These are phyloP conservation scores for Amblyraja radiata DNA, from an alignment of 2,797 vertebrate species.

Conservation along the genomic window DNA sequence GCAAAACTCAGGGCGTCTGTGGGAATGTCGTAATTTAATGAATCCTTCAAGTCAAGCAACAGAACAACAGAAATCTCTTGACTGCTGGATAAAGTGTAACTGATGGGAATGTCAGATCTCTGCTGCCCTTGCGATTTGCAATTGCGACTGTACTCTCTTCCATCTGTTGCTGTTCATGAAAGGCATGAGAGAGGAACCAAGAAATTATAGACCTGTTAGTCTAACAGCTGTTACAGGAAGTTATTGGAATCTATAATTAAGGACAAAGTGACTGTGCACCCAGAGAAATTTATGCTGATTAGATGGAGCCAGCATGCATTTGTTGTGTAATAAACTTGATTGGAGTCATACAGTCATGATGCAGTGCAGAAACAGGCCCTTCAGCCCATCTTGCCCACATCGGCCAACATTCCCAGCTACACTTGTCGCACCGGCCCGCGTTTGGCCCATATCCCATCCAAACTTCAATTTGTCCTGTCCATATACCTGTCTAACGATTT, in stretches of 20 bases:
- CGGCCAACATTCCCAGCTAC: no score
- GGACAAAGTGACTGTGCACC: background rate
- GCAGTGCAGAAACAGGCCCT: no score
- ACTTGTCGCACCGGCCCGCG: no score
- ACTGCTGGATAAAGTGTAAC: background rate
- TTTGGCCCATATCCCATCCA: no score
- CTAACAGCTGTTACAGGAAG: slow-evolving; percentile 1
- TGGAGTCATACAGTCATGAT: background rate
- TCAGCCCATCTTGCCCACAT: no score
- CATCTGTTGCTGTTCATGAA: background rate
- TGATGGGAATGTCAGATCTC: background rate
- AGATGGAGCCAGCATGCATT: background rate
- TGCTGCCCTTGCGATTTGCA: background rate
- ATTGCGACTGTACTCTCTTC: background rate
- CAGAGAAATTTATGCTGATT: background rate
- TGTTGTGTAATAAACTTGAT: background rate
- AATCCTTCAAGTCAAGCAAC: background rate
- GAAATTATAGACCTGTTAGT: slow-evolving; percentile 26
- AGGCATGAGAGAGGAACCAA: background rate
- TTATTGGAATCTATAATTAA: slow-evolving; percentile 30
- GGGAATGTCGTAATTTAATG: background rate
- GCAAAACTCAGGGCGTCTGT: background rate
- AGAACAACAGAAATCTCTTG: background rate
- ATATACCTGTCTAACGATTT: no score
- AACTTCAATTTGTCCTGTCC: no score